Conservation (phyloP, 2,113 vertebrate genomes). For the Rhea pennata region DNA sequence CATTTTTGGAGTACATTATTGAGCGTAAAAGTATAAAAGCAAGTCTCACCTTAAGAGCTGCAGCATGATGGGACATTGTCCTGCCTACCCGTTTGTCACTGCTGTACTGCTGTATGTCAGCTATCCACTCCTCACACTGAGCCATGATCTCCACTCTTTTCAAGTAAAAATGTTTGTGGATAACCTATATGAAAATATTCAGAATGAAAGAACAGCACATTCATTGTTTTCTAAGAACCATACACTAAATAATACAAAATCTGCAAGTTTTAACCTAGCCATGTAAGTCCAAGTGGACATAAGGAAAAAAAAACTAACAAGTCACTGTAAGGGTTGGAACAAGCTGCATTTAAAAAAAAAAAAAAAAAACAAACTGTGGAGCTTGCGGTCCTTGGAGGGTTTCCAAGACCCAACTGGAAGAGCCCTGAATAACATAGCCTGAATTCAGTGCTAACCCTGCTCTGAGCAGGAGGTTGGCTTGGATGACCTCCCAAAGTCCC, state of each 20-base stretch:
- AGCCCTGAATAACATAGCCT: not conserved
- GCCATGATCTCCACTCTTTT: conserved; percentile 96
- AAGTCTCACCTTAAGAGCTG: conserved; percentile 91
- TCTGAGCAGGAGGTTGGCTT: not conserved
- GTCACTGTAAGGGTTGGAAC: not conserved
- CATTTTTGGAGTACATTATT: not conserved
- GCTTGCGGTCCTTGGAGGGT: not conserved
- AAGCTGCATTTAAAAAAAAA: not conserved
- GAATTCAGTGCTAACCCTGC: not conserved
- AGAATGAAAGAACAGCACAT: not conserved
- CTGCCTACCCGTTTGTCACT: conserved; percentile 97
- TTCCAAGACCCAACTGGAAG: not conserved
- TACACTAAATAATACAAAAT: not conserved
- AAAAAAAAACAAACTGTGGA: not conserved
- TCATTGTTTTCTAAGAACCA: not conserved
- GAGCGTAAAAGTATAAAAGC: not conserved
- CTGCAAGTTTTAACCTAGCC: not conserved
- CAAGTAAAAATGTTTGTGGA: conserved; percentile 99
- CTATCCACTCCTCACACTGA: conserved; percentile 98
- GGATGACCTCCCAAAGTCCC: rapidly evolving
- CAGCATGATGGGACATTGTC: conserved; percentile 98
- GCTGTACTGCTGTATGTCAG: conserved; percentile 99
- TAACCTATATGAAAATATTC: conserved; percentile 82
- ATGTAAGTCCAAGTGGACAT: not conserved
- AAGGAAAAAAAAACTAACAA: not conserved